phyloP scores from a whole-genome alignment of 2,113 vertebrate genomes.

The Lonchura striata region DNA sequence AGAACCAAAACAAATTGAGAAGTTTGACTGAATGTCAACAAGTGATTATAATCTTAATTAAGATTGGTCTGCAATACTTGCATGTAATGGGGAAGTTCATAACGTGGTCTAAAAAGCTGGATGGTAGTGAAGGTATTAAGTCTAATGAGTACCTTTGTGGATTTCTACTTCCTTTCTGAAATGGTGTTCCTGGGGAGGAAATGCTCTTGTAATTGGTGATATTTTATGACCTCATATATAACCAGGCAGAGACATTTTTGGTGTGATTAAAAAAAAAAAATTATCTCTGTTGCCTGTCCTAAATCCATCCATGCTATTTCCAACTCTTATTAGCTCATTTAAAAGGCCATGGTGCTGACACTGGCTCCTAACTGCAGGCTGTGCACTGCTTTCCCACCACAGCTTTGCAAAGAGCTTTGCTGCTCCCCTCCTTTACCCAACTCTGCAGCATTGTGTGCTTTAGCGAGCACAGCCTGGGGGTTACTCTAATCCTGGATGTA shows the following conservation, averaged over 20 bases:
- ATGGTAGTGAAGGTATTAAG: slow-evolving; percentile 56
- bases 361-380: not conserved
- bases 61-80: slow-evolving; percentile 23
- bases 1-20: slow-evolving; percentile 59
- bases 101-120: slow-evolving; percentile 43
- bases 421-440: not conserved
- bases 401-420: not conserved
- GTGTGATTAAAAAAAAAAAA: not conserved
- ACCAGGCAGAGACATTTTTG: slow-evolving; percentile 31
- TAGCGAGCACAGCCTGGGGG: not conserved
- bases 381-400: not conserved
- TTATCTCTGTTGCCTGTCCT: slow-evolving; percentile 1
- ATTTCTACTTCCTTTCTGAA: slow-evolving; percentile 59
- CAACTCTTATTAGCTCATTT: not conserved
- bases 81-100: slow-evolving; percentile 41
- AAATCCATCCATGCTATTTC: not conserved
- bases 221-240: slow-evolving; percentile 42
- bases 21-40: slow-evolving; percentile 59
- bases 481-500: not conserved
- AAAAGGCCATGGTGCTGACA: not conserved
- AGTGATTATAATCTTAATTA: slow-evolving; percentile 67
- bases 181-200: slow-evolving; percentile 31
- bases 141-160: slow-evolving; percentile 54
- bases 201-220: slow-evolving; percentile 31
- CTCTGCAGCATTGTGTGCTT: not conserved